A percentile compares a stretch with the other conserved stretches of the same genome.
Evolutionary conservation across 2,888 invertebrate species (phyloP).

Genomic region (Nemurella pictetii): DNA sequence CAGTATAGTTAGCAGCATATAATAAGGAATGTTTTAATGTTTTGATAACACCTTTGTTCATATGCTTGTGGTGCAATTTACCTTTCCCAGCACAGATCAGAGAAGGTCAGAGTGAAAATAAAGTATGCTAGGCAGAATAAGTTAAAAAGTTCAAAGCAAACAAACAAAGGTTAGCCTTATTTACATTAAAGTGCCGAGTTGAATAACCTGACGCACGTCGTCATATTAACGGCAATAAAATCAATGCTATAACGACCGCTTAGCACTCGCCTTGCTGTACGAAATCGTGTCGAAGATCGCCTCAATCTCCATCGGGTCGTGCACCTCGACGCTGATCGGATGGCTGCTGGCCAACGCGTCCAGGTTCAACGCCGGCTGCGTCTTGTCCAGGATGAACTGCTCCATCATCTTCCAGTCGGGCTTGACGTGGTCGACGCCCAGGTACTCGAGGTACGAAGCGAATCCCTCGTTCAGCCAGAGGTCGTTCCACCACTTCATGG

Average conservation of each 20-base stretch:
- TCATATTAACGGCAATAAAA: too few relatives aligned
- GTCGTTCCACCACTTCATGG: constrained; percentile 94
- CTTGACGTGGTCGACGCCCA: constrained; percentile 65
- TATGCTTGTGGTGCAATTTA: too few relatives aligned
- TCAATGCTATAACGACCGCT: neutral
- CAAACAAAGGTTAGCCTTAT: constrained; percentile 10
- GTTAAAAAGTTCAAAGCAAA: too few relatives aligned
- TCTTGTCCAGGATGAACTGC: constrained; percentile 69
- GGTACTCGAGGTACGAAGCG: constrained; percentile 80
- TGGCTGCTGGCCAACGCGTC: constrained; percentile 73
- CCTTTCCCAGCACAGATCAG: too few relatives aligned
- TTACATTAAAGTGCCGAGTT: too few relatives aligned
- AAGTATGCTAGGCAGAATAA: too few relatives aligned
- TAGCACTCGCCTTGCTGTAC: constrained; percentile 64
- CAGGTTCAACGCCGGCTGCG: constrained; percentile 66
- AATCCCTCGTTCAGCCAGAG: constrained; percentile 90
- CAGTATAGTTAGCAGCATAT: too few relatives aligned
- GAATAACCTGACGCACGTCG: too few relatives aligned
- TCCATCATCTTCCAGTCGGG: constrained; percentile 72
- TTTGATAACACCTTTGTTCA: too few relatives aligned
- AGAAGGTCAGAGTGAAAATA: too few relatives aligned
- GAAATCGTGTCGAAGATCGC: constrained; percentile 76
- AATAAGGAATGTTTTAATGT: too few relatives aligned
- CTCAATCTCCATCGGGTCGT: constrained; percentile 71
- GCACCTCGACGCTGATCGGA: constrained; percentile 68